Percentiles rank a stretch among this genome's conserved stretches.
Evolutionary conservation across 1,140 invertebrate species (phyloP).

Genomic region (Aphelenchoides fujianensis): DNA sequence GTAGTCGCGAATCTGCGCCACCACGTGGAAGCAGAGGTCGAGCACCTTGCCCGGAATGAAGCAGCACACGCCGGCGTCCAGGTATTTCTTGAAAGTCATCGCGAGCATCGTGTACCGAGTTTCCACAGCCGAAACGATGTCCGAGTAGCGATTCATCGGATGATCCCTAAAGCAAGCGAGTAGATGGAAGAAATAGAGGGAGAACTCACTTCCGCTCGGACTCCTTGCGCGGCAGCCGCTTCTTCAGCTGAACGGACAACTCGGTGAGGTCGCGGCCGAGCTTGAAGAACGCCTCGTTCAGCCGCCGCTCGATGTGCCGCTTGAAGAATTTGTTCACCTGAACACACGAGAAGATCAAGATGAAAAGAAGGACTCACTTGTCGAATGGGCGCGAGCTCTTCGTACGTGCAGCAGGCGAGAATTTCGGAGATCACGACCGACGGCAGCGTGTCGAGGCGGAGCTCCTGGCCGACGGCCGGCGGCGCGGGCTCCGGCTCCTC

Average conservation of each 20-base stretch:
- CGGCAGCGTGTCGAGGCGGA: conserved; percentile 11
- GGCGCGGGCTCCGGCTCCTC: no score
- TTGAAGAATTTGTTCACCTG: conserved; percentile 28
- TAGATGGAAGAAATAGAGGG: neutral
- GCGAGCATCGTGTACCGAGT: conserved; percentile 81
- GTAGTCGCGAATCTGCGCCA: conserved; percentile 19
- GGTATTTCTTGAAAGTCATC: conserved; percentile 85
- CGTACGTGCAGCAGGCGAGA: conserved; percentile 4
- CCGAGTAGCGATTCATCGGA: conserved; percentile 77
- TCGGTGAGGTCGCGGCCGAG: conserved; percentile 19
- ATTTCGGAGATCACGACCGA: conserved; percentile 20
- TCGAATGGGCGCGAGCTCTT: conserved; percentile 27
- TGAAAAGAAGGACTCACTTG: conserved; percentile 23
- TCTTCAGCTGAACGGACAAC: conserved; percentile 69
- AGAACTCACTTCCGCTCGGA: conserved; percentile 70
- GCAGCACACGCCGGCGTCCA: conserved; percentile 77
- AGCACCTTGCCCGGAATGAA: conserved; percentile 83
- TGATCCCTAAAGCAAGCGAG: conserved; percentile 68
- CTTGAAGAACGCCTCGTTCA: conserved; percentile 30
- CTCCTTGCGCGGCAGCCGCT: conserved; percentile 78
- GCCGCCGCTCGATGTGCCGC: conserved; percentile 8
- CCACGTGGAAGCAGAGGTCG: conserved; percentile 12
- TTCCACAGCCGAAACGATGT: conserved; percentile 83
- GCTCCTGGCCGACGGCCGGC: no score
- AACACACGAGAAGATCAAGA: conserved; percentile 10